phyloP scores from a whole-genome alignment of 1,140 invertebrate genomes.

The Ceratosolen fusciceps region DNA sequence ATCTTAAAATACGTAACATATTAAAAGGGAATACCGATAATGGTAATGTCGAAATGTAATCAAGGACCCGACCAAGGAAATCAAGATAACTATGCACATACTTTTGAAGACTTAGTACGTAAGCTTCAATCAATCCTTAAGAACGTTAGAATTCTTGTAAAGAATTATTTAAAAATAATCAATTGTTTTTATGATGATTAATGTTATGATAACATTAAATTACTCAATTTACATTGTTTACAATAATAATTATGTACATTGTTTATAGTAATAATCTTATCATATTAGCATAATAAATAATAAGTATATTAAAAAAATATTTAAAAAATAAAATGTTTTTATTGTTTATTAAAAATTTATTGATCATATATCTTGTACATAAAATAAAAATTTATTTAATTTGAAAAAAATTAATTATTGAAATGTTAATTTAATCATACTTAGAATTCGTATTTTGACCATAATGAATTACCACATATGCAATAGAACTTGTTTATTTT shows the following conservation, averaged over 20 bases:
- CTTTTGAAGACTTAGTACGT: background rate
- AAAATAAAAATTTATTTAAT: slow-evolving; percentile 36
- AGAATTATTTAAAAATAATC: slow-evolving; percentile 46
- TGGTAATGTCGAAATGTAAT: slow-evolving; percentile 44
- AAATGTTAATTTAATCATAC: slow-evolving; percentile 14
- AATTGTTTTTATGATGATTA: slow-evolving; percentile 48
- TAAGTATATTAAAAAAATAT: slow-evolving; percentile 35
- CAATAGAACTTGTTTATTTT: background rate
- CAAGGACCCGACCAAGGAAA: slow-evolving; percentile 37
- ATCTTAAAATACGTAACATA: background rate
- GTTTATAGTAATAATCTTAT: slow-evolving; percentile 34
- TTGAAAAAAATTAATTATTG: slow-evolving; percentile 42
- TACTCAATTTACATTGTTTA: slow-evolving; percentile 46
- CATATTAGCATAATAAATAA: slow-evolving; percentile 19
- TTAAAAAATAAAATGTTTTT: slow-evolving; percentile 33
- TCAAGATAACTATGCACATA: background rate
- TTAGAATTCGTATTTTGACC: slow-evolving; percentile 44
- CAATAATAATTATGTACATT: slow-evolving; percentile 30
- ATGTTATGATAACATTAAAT: slow-evolving; percentile 44
- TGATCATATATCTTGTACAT: slow-evolving; percentile 17
- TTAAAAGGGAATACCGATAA: slow-evolving; percentile 1
- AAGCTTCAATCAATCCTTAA: slow-evolving; percentile 17
- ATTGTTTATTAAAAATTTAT: slow-evolving; percentile 40
- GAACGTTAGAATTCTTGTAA: slow-evolving; percentile 43
- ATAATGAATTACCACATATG: slow-evolving; percentile 18